Conservation (phyloP, 2,888 invertebrate genomes). For the Acleris cristana region DNA sequence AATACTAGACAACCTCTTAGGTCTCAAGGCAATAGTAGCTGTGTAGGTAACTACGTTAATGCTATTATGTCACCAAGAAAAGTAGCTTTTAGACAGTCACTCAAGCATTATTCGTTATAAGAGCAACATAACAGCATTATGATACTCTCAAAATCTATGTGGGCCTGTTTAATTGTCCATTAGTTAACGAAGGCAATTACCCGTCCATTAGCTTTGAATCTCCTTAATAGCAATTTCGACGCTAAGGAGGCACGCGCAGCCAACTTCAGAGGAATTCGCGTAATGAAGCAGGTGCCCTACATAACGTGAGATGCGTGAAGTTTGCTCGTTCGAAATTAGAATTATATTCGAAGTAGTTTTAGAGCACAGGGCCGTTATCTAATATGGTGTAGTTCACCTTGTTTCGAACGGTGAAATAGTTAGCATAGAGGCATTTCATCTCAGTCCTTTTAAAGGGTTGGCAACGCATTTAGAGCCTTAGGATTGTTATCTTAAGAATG, state of each 20-base stretch:
- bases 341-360: background rate
- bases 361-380: background rate
- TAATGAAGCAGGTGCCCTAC: constrained; percentile 55
- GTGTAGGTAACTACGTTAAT: background rate
- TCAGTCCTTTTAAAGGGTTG: too few relatives aligned
- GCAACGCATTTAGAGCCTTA: too few relatives aligned
- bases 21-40: background rate
- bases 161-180: constrained; percentile 77
- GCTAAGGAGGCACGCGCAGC: constrained; percentile 57
- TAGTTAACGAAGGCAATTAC: constrained; percentile 81
- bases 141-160: constrained; percentile 63
- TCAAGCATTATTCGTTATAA: constrained; percentile 22
- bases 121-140: constrained; percentile 55
- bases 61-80: background rate
- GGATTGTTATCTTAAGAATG: too few relatives aligned
- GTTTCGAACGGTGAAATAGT: too few relatives aligned
- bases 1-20: too few relatives aligned
- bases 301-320: constrained; percentile 15
- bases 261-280: constrained; percentile 45
- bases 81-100: background rate
- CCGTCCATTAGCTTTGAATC: constrained; percentile 75
- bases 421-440: too few relatives aligned
- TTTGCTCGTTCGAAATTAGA: background rate
- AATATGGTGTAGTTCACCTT: too few relatives aligned
- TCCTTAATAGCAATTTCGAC: constrained; percentile 78